Evolutionary conservation across 2,113 vertebrate species (phyloP).

Genomic region (Vulpes vulpes): DNA sequence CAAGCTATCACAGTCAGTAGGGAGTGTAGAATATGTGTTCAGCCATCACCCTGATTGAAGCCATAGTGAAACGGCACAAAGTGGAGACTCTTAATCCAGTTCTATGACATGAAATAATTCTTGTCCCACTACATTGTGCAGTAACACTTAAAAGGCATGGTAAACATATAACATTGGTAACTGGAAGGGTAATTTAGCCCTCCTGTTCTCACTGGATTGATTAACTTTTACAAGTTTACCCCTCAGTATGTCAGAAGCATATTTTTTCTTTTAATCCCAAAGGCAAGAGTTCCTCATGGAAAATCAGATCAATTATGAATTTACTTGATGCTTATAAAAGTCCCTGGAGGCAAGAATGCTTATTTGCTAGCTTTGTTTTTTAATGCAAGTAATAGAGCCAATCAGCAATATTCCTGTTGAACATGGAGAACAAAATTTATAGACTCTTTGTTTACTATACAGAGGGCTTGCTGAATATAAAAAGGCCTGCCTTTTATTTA

Average conservation of each 20-base stretch:
- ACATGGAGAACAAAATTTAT: constrained; percentile 32
- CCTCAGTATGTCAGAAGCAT: background rate
- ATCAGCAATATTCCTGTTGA: constrained; percentile 48
- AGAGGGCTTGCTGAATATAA: background rate
- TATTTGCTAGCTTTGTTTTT: constrained; percentile 25
- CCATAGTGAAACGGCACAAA: background rate
- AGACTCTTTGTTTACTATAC: background rate
- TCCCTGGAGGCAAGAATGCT: background rate
- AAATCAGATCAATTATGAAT: constrained; percentile 59
- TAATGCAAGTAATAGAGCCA: constrained; percentile 54
- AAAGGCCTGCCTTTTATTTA: background rate
- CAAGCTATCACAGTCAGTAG: background rate
- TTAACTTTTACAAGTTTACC: background rate
- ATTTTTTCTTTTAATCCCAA: constrained; percentile 37
- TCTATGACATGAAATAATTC: background rate
- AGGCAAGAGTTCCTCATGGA: background rate
- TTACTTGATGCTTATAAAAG: background rate
- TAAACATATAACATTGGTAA: background rate
- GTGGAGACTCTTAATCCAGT: background rate
- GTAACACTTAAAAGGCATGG: background rate
- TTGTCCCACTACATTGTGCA: background rate
- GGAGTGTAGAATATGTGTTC: background rate
- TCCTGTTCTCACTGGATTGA: background rate
- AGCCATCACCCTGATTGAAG: background rate
- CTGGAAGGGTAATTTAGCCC: background rate